Evolutionary conservation across 2,888 invertebrate species (phyloP).

Genomic region (Cephalotes varians): DNA sequence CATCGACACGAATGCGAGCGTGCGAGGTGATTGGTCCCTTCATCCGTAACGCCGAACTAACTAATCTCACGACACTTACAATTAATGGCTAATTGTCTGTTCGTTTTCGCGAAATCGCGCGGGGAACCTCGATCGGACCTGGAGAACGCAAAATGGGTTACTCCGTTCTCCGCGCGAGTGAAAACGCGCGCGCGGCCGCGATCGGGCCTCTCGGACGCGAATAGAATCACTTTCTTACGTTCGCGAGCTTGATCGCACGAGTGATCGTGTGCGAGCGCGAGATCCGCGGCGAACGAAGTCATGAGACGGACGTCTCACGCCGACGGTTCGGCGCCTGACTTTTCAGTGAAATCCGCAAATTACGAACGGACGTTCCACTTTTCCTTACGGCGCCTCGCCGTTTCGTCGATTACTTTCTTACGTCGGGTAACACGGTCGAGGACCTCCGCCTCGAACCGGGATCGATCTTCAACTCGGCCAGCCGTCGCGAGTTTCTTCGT

Average conservation of each 20-base stretch:
- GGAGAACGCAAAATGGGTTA: conserved; percentile 34
- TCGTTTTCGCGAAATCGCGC: not conserved
- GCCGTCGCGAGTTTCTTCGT: conserved; percentile 38
- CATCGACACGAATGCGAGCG: conserved; percentile 25
- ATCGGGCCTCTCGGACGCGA: conserved; percentile 8
- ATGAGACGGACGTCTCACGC: conserved; percentile 1
- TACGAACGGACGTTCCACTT: conserved; percentile 64
- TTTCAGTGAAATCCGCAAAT: conserved; percentile 62
- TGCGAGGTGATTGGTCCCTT: not conserved
- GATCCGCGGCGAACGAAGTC: conserved; percentile 28
- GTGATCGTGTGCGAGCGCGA: conserved; percentile 5
- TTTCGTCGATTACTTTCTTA: conserved; percentile 58
- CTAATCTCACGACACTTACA: not conserved
- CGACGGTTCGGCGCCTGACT: conserved; percentile 8
- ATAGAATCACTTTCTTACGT: conserved; percentile 47
- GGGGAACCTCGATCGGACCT: not conserved
- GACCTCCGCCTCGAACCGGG: not conserved
- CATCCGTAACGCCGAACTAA: conserved; percentile 1
- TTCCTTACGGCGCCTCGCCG: conserved; percentile 48
- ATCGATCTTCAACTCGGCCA: conserved; percentile 8
- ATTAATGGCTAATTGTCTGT: conserved; percentile 23
- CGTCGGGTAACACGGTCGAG: conserved; percentile 22
- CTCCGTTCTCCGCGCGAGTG: conserved; percentile 44
- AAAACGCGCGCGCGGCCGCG: conserved; percentile 30
- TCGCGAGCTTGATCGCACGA: conserved; percentile 20